Conservation (phyloP, 2,113 vertebrate genomes). For the Cyprinus carpio region DNA sequence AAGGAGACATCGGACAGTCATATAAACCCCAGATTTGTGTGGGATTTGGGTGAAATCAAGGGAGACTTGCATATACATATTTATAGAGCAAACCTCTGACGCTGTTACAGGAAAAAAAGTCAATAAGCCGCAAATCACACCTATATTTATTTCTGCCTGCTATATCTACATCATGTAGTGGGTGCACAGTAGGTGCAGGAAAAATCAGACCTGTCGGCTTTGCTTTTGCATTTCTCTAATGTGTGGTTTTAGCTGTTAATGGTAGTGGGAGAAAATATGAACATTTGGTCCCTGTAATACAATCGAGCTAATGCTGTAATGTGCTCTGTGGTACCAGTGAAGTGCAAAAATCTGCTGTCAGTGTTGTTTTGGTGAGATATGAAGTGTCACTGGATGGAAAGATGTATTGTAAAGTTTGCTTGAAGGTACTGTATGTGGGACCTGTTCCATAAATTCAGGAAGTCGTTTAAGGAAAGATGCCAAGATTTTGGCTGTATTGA, state of each 20-base stretch:
- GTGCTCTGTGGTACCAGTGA: not conserved
- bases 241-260: conserved; percentile 32
- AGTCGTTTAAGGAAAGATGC: conserved; percentile 54
- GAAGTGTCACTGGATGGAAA: conserved; percentile 10
- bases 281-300: conserved; percentile 10
- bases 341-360: not conserved
- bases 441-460: conserved; percentile 71
- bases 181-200: conserved; percentile 38
- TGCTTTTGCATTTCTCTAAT: conserved; percentile 30
- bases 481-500: conserved; percentile 53
- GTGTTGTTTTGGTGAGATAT: conserved; percentile 3
- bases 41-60: conserved; percentile 41
- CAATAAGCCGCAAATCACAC: conserved; percentile 48
- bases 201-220: conserved; percentile 28
- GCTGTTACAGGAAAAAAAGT: conserved; percentile 22
- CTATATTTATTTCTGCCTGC: not conserved
- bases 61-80: conserved; percentile 36
- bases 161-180: conserved; percentile 9
- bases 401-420: conserved; percentile 33
- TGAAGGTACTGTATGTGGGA: conserved; percentile 68
- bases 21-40: conserved; percentile 38
- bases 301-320: not conserved
- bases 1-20: conserved; percentile 20
- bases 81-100: conserved; percentile 36
- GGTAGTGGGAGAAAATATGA: conserved; percentile 10